Base-by-base conservation (phyloP, 2,888 invertebrate genomes). In the Elysia crispata region DNA sequence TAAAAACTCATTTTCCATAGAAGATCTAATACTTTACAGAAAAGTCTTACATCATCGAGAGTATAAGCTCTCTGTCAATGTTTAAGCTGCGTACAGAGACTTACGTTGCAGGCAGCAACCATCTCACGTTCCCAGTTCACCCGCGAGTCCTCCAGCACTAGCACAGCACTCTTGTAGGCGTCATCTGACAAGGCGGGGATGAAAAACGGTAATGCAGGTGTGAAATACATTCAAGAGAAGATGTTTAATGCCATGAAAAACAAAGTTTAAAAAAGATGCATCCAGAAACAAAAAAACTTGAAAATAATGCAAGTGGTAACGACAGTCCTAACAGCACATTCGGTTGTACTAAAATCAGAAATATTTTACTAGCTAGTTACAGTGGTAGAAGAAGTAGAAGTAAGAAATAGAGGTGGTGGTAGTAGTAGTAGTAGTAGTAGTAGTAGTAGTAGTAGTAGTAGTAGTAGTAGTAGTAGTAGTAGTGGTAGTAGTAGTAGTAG, bases 111-210 rank as follows among this genome's bases (percentile, higher is more conserved):
- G 1, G 74, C 72, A 13, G n/a, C 33, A 1, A 74, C 79, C 84
- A 84, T 84, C 33, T 84, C 84, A 23, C 57, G 70, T 66, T 84
- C 84, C 84, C 84, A 84, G 1, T 49, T 28, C 23, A 57, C 25
- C 28, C 79, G 49, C 15, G 62, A 67, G 20, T 80, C 81, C 54
- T 83, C 84, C 57, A 84, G 60, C 5, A 25, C 20, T 20, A 73
- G 57, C 1, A 84, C 80, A 8, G 76, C 80, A 72, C 50, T 57
- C 30, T 69, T 81, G 62, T 84, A 84, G 15, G 77, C 54, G 5
- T 73, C 33, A 76, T 80, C 80, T 80, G 1, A 25, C 5, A 25
- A 66, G 25, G 6, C 11, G 30, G 30, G 20, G 6, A 23, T 25
- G 20, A 66, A 5, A 28, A 25, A 18, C 25, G 5, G 20, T 66